Percentiles rank a stretch among this genome's conserved stretches.
Evolutionary conservation across 1,140 invertebrate genomes (phyloP).

Genomic region (Drosophila cardini): DNA sequence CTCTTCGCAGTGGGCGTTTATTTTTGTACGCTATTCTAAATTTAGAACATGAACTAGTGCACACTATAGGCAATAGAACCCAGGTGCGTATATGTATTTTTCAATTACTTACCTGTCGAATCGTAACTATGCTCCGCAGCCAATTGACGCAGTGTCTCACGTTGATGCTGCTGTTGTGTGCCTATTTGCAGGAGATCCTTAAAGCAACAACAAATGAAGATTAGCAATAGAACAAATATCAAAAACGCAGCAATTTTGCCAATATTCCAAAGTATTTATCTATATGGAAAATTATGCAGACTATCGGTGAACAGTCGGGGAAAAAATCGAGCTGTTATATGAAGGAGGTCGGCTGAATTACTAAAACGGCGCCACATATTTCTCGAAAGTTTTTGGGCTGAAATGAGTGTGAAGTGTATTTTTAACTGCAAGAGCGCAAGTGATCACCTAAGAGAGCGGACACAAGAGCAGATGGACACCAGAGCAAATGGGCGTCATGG

Average conservation of each 20-base stretch:
- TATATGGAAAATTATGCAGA: slow-evolving; percentile 23
- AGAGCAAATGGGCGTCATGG: slow-evolving; percentile 42
- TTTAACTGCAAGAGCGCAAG: slow-evolving; percentile 63
- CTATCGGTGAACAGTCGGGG: slow-evolving; percentile 6
- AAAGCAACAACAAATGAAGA: slow-evolving; percentile 58
- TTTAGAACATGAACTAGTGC: slow-evolving; percentile 78
- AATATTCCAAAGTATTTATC: slow-evolving; percentile 25
- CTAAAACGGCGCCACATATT: slow-evolving; percentile 46
- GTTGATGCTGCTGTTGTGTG: slow-evolving; percentile 58
- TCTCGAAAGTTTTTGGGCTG: slow-evolving; percentile 38
- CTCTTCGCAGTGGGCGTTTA: slow-evolving; percentile 64
- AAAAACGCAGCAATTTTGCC: slow-evolving; percentile 64
- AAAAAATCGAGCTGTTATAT: slow-evolving; percentile 29
- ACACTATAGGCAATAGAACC: slow-evolving; percentile 48
- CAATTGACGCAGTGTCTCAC: slow-evolving; percentile 59
- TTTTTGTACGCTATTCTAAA: slow-evolving; percentile 64
- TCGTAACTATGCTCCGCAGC: slow-evolving; percentile 67
- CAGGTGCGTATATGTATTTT: slow-evolving; percentile 50
- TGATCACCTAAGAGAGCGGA: slow-evolving; percentile 24
- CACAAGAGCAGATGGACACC: slow-evolving; percentile 7
- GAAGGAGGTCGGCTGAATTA: slow-evolving; percentile 60
- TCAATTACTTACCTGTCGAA: slow-evolving; percentile 53
- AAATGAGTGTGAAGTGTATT: slow-evolving; percentile 70
- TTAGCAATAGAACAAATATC: slow-evolving; percentile 48
- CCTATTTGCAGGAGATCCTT: slow-evolving; percentile 58